A percentile compares a stretch with the other conserved stretches of the same genome.
phyloP scores from a whole-genome alignment of 1,140 invertebrate genomes.

The Drosophila kohkoa region DNA sequence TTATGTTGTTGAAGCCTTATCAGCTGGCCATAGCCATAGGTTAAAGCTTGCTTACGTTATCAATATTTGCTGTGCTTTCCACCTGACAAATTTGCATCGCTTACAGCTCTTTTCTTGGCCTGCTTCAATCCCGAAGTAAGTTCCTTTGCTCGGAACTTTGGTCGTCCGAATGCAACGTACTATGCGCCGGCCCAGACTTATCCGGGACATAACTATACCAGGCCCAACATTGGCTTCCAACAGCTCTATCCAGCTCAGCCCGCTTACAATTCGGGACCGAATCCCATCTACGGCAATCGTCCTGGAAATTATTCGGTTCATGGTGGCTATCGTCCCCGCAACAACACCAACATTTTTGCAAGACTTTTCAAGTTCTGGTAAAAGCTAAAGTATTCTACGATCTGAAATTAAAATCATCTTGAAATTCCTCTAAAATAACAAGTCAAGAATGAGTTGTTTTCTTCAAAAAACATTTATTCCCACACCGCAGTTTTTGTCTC shows the following conservation, averaged over 20 bases:
- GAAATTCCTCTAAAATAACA: conserved; percentile 2
- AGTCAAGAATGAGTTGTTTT: conserved; percentile 7
- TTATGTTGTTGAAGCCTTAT: conserved; percentile 47
- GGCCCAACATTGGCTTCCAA: conserved; percentile 10
- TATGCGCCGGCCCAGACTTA: conserved; percentile 37
- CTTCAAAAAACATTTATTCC: too few species aligned
- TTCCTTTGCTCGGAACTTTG: conserved; percentile 8
- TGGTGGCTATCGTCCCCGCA: conserved; percentile 11
- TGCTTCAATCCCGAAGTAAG: conserved; percentile 29
- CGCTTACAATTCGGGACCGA: neutral
- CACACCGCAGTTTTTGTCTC: neutral
- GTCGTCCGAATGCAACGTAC: conserved; percentile 36
- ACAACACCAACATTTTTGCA: conserved; percentile 7
- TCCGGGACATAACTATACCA: conserved; percentile 14
- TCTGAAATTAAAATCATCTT: conserved; percentile 10
- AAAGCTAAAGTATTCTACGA: neutral
- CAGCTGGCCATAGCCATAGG: conserved; percentile 48
- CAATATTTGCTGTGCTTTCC: neutral
- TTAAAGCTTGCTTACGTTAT: conserved; percentile 28
- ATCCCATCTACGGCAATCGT: conserved; percentile 1
- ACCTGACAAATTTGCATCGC: conserved; percentile 1
- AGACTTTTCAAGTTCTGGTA: conserved; percentile 37
- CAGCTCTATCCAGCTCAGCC: neutral
- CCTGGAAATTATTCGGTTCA: neutral
- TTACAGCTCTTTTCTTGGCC: conserved; percentile 43